These are phyloP conservation scores for Leptopilina clavipes DNA, from an alignment of 1,140 invertebrate genomes.

Conservation along the genomic window DNA sequence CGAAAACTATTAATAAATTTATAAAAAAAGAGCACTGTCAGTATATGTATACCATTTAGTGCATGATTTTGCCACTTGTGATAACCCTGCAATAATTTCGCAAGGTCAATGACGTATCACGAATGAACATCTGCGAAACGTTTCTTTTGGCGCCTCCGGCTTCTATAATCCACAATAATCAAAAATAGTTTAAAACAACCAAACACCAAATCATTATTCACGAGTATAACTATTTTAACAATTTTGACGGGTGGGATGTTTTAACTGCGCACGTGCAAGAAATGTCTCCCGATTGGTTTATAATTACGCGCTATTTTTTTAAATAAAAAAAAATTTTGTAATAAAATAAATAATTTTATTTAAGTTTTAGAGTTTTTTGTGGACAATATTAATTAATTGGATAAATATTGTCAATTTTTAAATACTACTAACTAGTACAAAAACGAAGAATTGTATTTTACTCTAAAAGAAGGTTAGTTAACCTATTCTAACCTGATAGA, in stretches of 20 bases:
- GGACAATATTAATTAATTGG: too few relatives aligned
- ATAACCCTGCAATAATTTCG: conserved; percentile 12
- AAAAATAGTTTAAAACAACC: neutral
- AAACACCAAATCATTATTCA: neutral
- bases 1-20: neutral
- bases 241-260: neutral
- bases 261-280: neutral
- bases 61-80: conserved; percentile 4
- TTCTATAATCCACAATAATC: conserved; percentile 6
- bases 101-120: conserved; percentile 14
- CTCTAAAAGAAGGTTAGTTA: too few relatives aligned
- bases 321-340: neutral
- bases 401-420: too few relatives aligned
- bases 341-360: neutral
- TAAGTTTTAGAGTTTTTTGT: too few relatives aligned
- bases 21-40: neutral
- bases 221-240: neutral
- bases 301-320: neutral
- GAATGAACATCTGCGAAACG: neutral
- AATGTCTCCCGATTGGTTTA: neutral
- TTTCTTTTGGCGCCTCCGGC: neutral
- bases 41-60: neutral
- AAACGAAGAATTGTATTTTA: too few relatives aligned
- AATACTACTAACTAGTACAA: too few relatives aligned
- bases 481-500: too few relatives aligned